These are phyloP conservation scores for Chrysolina haemoptera DNA, from an alignment of 2,888 invertebrate genomes.

Conservation along the genomic window DNA sequence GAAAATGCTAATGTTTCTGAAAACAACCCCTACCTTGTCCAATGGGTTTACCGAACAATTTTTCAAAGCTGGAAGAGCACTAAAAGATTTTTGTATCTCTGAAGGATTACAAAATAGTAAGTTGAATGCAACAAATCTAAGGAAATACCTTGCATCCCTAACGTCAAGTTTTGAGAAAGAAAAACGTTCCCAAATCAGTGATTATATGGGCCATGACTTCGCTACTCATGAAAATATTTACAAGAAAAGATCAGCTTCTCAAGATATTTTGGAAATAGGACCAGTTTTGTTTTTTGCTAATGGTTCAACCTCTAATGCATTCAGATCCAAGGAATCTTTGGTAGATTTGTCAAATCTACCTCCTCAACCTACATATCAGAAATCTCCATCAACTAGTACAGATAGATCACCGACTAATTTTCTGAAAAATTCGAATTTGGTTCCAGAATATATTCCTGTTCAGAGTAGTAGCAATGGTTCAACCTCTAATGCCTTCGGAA, in stretches of 20 bases:
- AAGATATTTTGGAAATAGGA: slow-evolving; percentile 30
- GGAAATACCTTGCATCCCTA: slow-evolving; percentile 31
- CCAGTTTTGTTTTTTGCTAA: slow-evolving; percentile 26
- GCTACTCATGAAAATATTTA: slow-evolving; percentile 39
- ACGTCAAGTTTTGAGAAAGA: slow-evolving; percentile 32
- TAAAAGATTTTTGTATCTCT: slow-evolving; percentile 24
- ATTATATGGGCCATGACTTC: slow-evolving; percentile 37
- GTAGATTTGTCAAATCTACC: too few relatives aligned
- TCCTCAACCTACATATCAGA: too few relatives aligned
- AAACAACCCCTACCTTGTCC: slow-evolving; percentile 12
- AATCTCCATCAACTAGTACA: too few relatives aligned
- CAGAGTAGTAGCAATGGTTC: neutral
- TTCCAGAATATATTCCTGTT: too few relatives aligned
- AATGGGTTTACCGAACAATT: neutral
- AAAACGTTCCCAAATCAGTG: slow-evolving; percentile 27
- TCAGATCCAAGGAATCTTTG: too few relatives aligned
- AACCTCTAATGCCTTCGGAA: neutral
- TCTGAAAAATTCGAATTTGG: too few relatives aligned
- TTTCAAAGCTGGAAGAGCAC: slow-evolving; percentile 19
- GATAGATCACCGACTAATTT: too few relatives aligned
- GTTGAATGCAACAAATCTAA: slow-evolving; percentile 18
- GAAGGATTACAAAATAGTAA: slow-evolving; percentile 20
- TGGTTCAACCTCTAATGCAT: slow-evolving; percentile 26
- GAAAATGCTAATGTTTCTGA: neutral
- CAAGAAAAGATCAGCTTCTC: slow-evolving; percentile 29